Conservation (phyloP, 2,888 invertebrate species). For the Eucriotettix oculatus region DNA sequence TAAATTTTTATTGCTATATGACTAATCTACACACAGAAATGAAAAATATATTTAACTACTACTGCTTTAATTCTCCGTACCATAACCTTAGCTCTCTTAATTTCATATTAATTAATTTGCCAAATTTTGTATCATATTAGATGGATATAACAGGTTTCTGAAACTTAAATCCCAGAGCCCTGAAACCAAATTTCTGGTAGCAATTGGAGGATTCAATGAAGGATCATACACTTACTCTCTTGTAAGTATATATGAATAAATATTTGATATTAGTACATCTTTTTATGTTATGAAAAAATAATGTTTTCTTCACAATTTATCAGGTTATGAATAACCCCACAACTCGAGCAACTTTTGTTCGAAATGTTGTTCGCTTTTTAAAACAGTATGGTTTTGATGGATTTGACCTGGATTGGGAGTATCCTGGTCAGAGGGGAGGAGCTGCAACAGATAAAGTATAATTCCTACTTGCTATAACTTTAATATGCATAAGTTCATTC, state of each 20-base stretch:
- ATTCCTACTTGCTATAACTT: no score
- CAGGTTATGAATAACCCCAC: constrained; percentile 24
- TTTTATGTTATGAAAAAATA: no score
- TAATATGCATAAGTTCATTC: no score
- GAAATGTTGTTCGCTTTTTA: constrained; percentile 35
- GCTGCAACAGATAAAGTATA: constrained; percentile 24
- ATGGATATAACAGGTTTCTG: constrained; percentile 27
- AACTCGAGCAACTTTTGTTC: constrained; percentile 28
- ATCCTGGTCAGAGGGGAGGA: constrained; percentile 41
- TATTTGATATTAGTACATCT: neutral
- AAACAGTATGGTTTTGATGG: constrained; percentile 45
- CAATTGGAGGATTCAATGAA: constrained; percentile 55
- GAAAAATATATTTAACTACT: no score
- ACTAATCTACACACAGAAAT: no score
- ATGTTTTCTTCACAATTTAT: neutral
- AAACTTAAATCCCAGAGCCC: constrained; percentile 35
- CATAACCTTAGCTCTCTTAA: no score
- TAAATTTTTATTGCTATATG: no score
- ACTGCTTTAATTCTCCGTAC: no score
- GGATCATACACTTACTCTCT: constrained; percentile 40
- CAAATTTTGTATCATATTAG: no score
- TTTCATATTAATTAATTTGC: no score
- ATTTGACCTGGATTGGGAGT: constrained; percentile 58
- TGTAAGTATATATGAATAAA: constrained; percentile 19
- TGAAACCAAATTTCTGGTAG: constrained; percentile 38